Conservation (phyloP, 1,140 invertebrate genomes). For the Idris sp. region DNA sequence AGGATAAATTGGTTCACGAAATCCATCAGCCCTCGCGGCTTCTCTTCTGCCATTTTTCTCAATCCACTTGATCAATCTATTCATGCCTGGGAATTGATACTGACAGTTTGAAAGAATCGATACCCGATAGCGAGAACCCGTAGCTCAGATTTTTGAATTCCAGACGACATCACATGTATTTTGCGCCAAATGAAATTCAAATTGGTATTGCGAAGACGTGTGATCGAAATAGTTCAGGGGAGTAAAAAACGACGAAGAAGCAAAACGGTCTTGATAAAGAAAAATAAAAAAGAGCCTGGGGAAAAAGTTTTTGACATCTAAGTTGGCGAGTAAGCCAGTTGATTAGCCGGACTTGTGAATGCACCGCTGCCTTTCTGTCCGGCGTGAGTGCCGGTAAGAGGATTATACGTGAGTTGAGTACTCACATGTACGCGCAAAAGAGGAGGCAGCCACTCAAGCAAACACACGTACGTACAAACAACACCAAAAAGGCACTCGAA, state of each 20-base stretch:
- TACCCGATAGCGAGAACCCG: slow-evolving; percentile 30
- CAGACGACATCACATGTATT: slow-evolving; percentile 12
- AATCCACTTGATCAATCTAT: slow-evolving; percentile 59
- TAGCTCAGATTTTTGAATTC: slow-evolving; percentile 32
- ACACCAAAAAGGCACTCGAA: slow-evolving; percentile 35
- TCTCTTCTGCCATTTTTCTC: slow-evolving; percentile 50
- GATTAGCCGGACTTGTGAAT: slow-evolving; percentile 28
- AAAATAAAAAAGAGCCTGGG: too few relatives aligned
- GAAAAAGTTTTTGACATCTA: slow-evolving; percentile 51
- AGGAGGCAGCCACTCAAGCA: slow-evolving; percentile 2
- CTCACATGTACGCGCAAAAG: slow-evolving; percentile 23
- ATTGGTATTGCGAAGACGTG: too few relatives aligned
- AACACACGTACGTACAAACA: slow-evolving; percentile 19
- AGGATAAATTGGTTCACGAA: slow-evolving; percentile 16
- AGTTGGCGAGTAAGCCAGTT: slow-evolving; percentile 42
- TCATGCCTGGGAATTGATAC: slow-evolving; percentile 57
- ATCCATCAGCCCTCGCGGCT: slow-evolving; percentile 42
- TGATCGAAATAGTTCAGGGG: too few relatives aligned
- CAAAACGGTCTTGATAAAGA: too few relatives aligned
- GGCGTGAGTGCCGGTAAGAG: slow-evolving; percentile 48
- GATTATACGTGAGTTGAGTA: slow-evolving; percentile 46
- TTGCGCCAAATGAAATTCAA: too few relatives aligned
- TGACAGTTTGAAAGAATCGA: slow-evolving; percentile 57
- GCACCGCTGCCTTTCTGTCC: slow-evolving; percentile 39
- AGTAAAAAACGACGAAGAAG: too few relatives aligned